Conservation (phyloP, 1,140 invertebrate genomes). For the Agraylea sexmaculata region DNA sequence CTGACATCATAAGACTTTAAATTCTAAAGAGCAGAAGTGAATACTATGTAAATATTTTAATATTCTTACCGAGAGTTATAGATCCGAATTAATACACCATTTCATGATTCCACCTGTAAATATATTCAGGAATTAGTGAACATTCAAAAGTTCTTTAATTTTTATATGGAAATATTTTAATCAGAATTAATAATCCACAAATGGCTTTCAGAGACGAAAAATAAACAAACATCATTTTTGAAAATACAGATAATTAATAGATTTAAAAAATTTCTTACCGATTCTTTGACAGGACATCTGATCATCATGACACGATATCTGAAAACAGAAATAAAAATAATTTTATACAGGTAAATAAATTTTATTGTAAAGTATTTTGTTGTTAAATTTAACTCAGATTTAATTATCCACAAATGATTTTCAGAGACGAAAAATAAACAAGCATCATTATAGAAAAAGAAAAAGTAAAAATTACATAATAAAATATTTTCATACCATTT, state of each 20-base stretch:
- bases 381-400: constrained; percentile 9
- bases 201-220: constrained; percentile 12
- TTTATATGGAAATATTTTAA: too few species aligned
- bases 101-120: too few species aligned
- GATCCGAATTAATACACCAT: too few species aligned
- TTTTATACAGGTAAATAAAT: not conserved
- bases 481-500: not conserved
- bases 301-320: not conserved
- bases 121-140: too few species aligned
- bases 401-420: constrained; percentile 10
- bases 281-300: not conserved
- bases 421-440: constrained; percentile 20
- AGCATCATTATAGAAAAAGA: constrained; percentile 8
- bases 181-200: constrained; percentile 9
- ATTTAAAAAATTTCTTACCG: not conserved
- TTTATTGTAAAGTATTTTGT: not conserved
- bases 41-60: too few species aligned
- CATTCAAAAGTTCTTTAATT: too few species aligned
- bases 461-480: not conserved
- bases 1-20: constrained; percentile 5
- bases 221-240: constrained; percentile 3
- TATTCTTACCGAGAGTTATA: too few species aligned
- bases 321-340: not conserved
- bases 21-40: too few species aligned
- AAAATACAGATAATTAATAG: not conserved